phyloP scores from a whole-genome alignment of 2,888 invertebrate genomes.

The Cyclophora albipunctata region DNA sequence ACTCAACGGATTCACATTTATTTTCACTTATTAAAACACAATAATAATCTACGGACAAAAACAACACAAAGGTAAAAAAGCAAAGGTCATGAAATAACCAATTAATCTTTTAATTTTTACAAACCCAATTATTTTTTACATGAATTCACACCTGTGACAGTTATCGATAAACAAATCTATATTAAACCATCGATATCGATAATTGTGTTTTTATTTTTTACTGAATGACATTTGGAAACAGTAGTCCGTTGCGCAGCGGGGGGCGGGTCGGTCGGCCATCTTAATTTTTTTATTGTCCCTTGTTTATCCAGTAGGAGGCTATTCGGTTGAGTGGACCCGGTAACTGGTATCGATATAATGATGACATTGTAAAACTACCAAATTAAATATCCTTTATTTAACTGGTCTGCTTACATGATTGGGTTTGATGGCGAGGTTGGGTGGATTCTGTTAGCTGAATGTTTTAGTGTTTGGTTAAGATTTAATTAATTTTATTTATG shows the following conservation, averaged over 20 bases:
- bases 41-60: no score
- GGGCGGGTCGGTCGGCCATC: slow-evolving; percentile 65
- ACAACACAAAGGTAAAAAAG: no score
- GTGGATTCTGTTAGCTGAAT: no score
- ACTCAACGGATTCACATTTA: no score
- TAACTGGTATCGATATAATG: slow-evolving; percentile 62
- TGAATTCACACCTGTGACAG: no score
- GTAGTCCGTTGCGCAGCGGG: slow-evolving; percentile 63
- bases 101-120: no score
- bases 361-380: slow-evolving; percentile 58
- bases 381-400: slow-evolving; percentile 52
- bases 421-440: no score
- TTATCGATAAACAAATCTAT: slow-evolving; percentile 13
- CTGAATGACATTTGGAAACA: slow-evolving; percentile 69
- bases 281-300: slow-evolving; percentile 64
- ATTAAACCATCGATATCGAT: slow-evolving; percentile 28
- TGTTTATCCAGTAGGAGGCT: slow-evolving; percentile 67
- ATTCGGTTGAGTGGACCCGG: slow-evolving; percentile 59
- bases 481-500: no score
- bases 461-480: no score
- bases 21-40: no score
- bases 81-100: no score
- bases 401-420: not conserved
- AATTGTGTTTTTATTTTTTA: slow-evolving; percentile 18
- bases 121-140: no score